phyloP scores from a whole-genome alignment of 2,888 invertebrate genomes.

The Antheraea assamensis region DNA sequence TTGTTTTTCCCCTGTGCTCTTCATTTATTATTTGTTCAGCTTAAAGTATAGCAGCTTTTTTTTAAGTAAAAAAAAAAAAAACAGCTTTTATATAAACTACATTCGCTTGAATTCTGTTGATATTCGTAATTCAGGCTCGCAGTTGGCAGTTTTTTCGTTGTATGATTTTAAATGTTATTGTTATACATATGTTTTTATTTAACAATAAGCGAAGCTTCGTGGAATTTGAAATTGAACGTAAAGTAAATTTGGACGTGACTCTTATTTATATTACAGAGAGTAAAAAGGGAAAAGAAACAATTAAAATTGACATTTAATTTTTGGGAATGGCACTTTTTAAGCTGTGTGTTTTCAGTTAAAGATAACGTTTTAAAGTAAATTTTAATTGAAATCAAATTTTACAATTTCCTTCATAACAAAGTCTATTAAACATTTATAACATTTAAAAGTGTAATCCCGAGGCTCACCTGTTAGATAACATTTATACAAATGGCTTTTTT shows the following conservation, averaged over 20 bases:
- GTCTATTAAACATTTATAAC: neutral
- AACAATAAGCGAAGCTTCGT: neutral
- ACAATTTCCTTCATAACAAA: neutral
- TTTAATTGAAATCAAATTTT: neutral
- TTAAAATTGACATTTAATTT: neutral
- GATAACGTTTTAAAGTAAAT: neutral
- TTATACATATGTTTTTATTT: neutral
- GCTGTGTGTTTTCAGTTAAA: neutral
- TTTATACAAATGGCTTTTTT: neutral
- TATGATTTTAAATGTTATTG: neutral
- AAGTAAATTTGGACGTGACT: neutral
- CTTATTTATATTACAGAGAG: neutral
- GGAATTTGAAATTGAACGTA: neutral
- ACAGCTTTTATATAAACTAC: neutral
- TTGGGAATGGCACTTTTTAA: neutral
- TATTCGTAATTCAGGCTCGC: conserved; percentile 8
- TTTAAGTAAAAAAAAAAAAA: neutral
- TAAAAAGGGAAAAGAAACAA: neutral
- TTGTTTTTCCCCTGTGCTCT: neutral
- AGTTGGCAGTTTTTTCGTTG: conserved; percentile 1
- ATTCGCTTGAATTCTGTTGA: neutral
- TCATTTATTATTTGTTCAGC: conserved; percentile 3
- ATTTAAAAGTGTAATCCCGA: neutral
- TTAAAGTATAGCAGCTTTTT: conserved; percentile 2
- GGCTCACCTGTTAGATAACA: neutral